Percentiles rank a stretch among this genome's conserved stretches.
Evolutionary conservation across 2,113 vertebrate genomes (phyloP).

Genomic region (Lasiurus cinereus): DNA sequence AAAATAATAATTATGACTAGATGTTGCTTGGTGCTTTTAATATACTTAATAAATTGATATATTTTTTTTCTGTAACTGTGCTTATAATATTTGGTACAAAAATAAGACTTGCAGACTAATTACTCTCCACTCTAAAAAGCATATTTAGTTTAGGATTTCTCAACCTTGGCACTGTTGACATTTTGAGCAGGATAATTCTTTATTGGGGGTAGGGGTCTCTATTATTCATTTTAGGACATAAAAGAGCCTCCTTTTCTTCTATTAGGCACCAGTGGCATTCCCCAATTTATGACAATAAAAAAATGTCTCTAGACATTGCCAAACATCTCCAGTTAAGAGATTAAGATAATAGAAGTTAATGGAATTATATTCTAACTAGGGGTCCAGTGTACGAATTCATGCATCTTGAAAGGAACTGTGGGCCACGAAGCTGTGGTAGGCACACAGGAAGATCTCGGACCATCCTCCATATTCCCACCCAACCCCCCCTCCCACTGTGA

Average conservation of each 20-base stretch:
- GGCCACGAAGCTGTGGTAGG: too few species aligned
- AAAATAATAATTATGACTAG: slow-evolving; percentile 13
- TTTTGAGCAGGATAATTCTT: background rate
- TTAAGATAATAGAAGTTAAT: background rate
- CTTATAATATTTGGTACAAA: background rate
- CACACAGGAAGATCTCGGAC: too few species aligned
- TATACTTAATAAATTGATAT: background rate
- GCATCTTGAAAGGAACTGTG: too few species aligned
- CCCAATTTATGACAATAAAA: slow-evolving; percentile 20
- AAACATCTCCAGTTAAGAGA: background rate
- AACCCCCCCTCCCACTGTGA: too few species aligned
- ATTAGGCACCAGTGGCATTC: background rate
- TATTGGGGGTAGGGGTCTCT: fast-evolving
- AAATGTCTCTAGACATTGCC: background rate
- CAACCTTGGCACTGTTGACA: background rate
- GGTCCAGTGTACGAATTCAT: too few species aligned
- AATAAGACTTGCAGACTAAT: background rate
- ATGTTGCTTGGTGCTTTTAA: background rate
- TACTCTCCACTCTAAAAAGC: background rate
- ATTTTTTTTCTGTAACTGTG: background rate
- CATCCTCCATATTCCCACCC: too few species aligned
- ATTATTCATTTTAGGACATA: background rate
- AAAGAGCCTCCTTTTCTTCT: background rate
- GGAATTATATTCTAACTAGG: background rate
- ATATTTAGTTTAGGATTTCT: background rate